Evolutionary conservation across 2,888 invertebrate genomes (phyloP).

Genomic region (Atethmia centrago): DNA sequence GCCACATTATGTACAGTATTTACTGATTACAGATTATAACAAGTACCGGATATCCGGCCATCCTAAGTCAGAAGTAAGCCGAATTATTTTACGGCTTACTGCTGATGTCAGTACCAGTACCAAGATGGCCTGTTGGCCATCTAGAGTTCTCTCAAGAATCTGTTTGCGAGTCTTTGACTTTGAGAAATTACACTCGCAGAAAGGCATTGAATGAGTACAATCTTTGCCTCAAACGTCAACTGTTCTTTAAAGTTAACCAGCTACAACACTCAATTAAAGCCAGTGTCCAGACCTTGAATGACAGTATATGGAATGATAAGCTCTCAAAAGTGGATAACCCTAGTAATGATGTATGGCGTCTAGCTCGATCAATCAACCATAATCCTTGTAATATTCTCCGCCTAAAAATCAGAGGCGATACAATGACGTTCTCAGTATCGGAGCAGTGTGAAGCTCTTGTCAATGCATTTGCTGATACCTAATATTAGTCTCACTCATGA

Average conservation of each 20-base stretch:
- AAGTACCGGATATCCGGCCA: neutral
- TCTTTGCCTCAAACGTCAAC: neutral
- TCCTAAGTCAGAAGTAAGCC: neutral
- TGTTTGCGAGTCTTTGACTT: too few species aligned
- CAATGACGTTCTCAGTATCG: neutral
- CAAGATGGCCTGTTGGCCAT: too few species aligned
- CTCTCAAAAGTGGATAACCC: neutral
- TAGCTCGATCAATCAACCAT: neutral
- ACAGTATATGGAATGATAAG: neutral
- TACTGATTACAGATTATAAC: conserved; percentile 4
- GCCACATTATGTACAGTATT: neutral
- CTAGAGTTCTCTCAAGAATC: too few species aligned
- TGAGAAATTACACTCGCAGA: neutral
- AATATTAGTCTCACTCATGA: too few species aligned
- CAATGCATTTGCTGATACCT: too few species aligned
- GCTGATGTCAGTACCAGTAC: too few species aligned
- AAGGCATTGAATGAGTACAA: neutral
- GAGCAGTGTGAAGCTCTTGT: neutral
- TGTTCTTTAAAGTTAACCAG: neutral
- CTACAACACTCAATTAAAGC: neutral
- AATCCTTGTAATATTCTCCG: neutral
- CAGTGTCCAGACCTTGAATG: neutral
- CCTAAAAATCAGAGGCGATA: neutral
- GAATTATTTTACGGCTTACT: too few species aligned
- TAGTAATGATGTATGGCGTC: neutral